Evolutionary conservation across 2,888 invertebrate genomes (phyloP).

Genomic region (Aleiodes testaceus): DNA sequence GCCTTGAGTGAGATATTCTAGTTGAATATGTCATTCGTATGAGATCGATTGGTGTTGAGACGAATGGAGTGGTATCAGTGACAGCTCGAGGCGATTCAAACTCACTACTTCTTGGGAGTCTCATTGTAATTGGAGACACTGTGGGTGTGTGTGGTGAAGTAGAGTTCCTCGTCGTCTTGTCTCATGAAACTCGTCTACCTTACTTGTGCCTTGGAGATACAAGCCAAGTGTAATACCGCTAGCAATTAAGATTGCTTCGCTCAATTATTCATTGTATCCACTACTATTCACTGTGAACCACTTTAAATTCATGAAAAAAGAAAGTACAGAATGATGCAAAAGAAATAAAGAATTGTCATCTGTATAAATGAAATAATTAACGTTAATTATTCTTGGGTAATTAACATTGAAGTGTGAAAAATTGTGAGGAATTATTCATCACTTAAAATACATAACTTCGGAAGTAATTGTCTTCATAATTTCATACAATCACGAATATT

Average conservation of each 20-base stretch:
- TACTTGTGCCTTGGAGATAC: slow-evolving; percentile 33
- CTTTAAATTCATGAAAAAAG: slow-evolving; percentile 2
- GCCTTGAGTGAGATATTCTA: too few relatives aligned
- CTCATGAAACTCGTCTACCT: slow-evolving; percentile 25
- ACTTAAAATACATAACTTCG: too few relatives aligned
- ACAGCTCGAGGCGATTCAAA: slow-evolving; percentile 37
- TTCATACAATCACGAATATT: too few relatives aligned
- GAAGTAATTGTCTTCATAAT: too few relatives aligned
- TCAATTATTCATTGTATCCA: slow-evolving; percentile 41
- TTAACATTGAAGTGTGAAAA: too few relatives aligned
- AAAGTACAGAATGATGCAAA: not conserved
- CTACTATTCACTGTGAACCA: not conserved
- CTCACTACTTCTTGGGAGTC: not conserved
- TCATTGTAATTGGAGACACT: slow-evolving; percentile 36
- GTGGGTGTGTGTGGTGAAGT: slow-evolving; percentile 5
- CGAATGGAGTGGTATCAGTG: slow-evolving; percentile 18
- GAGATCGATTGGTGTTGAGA: slow-evolving; percentile 10
- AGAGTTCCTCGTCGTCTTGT: slow-evolving; percentile 39
- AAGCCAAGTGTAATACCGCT: slow-evolving; percentile 21
- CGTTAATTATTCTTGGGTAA: too few relatives aligned
- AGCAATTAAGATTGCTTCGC: slow-evolving; percentile 42
- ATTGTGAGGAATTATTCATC: too few relatives aligned
- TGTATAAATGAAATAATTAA: too few relatives aligned
- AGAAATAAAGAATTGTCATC: not conserved
- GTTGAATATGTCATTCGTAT: slow-evolving; percentile 13